Base-by-base conservation (phyloP, 2,797 vertebrate genomes). In the Paramormyrops hopkinsi region DNA sequence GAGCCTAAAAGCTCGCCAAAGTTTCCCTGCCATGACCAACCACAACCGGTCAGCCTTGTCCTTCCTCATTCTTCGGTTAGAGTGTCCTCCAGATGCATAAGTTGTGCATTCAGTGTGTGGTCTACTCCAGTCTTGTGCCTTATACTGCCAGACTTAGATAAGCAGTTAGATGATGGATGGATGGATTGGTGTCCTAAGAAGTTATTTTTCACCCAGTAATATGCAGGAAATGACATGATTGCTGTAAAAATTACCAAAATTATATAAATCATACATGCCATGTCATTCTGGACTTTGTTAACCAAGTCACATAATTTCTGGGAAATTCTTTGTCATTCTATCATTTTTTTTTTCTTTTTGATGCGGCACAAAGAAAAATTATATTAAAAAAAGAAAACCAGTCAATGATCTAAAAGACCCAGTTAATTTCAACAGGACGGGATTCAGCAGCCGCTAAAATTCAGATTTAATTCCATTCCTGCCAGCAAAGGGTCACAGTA, bases 221-320 rank as follows among this genome's bases (percentile, higher is more conserved):
- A 44, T 82, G 76, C 37, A 82, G 76, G 41, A 82, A 82, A 82
- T 82, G 33, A 82, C 76, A 82, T 82, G 76, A 82, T 82, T 82
- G 76, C 76, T 82, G 76, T 11, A 82, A 82, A 82, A 82, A 82
- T 82, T 8, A 82, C 76, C 19, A 46, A 82, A 82, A 82, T 82
- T 82, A 82, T 46, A 82, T 82, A 46, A 82, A 82, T 82, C 41
- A 46, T 46, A 82, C 7, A 46, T 22, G 37, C 76, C 37, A 7
- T 82, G 37, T 82, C 76, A 44, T 82, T 82, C 41, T 82, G 76
- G 76, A 46, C 76, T 82, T 82, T 82, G 76, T 82, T 82, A 82
- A 46, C 41, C 76, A 82, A 82, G 76, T 82, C 76, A 46, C 37
- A 82, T 82, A 82, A 82, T 82, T 82, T 82, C 76, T 46, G 41